phyloP scores from a whole-genome alignment of 37 sponge, comb jelly and placozoan genomes.

The Spongia lamella region DNA sequence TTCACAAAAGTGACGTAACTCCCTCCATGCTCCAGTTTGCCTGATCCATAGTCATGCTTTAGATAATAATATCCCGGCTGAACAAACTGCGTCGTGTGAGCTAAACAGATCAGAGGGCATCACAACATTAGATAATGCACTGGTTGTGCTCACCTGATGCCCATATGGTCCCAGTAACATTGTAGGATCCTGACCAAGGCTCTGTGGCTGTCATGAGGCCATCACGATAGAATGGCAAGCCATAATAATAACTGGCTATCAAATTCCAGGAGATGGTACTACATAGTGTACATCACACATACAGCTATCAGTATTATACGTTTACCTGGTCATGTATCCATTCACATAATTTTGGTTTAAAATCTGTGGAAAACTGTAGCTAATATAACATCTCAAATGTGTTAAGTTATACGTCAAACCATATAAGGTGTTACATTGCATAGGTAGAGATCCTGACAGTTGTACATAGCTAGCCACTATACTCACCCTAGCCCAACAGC shows the following conservation, averaged over 20 bases:
- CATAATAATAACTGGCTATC: constrained; percentile 82
- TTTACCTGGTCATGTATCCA: constrained; percentile 74
- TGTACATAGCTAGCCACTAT: background rate
- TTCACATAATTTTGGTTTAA: constrained; percentile 83
- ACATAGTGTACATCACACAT: background rate
- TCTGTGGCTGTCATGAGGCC: constrained; percentile 82
- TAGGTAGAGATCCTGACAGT: no score
- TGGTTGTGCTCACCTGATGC: constrained; percentile 53
- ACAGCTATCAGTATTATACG: background rate
- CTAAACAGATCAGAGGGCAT: constrained; percentile 14
- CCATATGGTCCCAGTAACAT: constrained; percentile 74
- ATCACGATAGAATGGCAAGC: constrained; percentile 63
- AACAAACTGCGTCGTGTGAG: constrained; percentile 86
- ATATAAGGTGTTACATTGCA: no score
- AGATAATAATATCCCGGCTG: constrained; percentile 61
- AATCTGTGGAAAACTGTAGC: constrained; percentile 59
- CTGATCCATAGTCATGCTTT: constrained; percentile 52
- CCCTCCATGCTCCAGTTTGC: constrained; percentile 56
- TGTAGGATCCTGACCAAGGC: constrained; percentile 83
- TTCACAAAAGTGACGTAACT: constrained; percentile 72
- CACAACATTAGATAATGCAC: background rate
- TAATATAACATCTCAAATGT: no score
- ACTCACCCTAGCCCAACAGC: constrained; percentile 85
- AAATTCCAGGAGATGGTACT: constrained; percentile 84
- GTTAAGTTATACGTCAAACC: no score